Percentiles rank a stretch among this genome's conserved stretches.
These are phyloP conservation scores for Lordiphosa stackelbergi DNA, from an alignment of 1,140 invertebrate species.

Conservation along the genomic window DNA sequence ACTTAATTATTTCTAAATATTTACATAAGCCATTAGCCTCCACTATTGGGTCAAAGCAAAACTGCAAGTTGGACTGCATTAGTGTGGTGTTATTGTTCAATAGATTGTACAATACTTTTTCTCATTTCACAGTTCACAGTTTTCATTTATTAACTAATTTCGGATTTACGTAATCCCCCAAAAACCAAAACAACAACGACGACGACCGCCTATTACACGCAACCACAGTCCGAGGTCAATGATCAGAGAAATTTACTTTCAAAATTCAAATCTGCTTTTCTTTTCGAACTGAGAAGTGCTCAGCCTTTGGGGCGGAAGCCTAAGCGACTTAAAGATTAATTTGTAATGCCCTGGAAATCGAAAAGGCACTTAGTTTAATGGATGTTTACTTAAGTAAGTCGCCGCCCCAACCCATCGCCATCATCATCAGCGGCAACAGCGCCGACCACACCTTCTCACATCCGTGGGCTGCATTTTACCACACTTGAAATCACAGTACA, in stretches of 20 bases:
- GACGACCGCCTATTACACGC: slow-evolving; percentile 62
- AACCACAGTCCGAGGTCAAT: slow-evolving; percentile 71
- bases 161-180: slow-evolving; percentile 65
- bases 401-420: slow-evolving; percentile 18
- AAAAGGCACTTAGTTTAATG: slow-evolving; percentile 22
- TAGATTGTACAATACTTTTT: slow-evolving; percentile 57
- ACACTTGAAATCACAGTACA: slow-evolving; percentile 74
- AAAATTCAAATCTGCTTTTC: slow-evolving; percentile 53
- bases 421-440: slow-evolving; percentile 40
- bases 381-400: slow-evolving; percentile 26
- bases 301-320: slow-evolving; percentile 42
- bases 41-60: slow-evolving; percentile 29
- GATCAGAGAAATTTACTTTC: slow-evolving; percentile 75
- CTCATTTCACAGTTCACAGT: slow-evolving; percentile 67
- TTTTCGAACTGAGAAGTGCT: slow-evolving; percentile 58
- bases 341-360: slow-evolving; percentile 28
- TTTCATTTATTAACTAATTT: slow-evolving; percentile 75
- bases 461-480: slow-evolving; percentile 65
- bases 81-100: slow-evolving; percentile 36
- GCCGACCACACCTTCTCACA: slow-evolving; percentile 40
- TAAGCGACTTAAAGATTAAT: slow-evolving; percentile 48
- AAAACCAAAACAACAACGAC: neutral
- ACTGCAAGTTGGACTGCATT: slow-evolving; percentile 52
- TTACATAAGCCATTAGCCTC: slow-evolving; percentile 30
- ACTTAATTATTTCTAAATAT: neutral